Evolutionary conservation across 2,113 vertebrate genomes (phyloP), one percentile per base, ranked within the genome.

Genomic region (Acrocephalus kingi): DNA sequence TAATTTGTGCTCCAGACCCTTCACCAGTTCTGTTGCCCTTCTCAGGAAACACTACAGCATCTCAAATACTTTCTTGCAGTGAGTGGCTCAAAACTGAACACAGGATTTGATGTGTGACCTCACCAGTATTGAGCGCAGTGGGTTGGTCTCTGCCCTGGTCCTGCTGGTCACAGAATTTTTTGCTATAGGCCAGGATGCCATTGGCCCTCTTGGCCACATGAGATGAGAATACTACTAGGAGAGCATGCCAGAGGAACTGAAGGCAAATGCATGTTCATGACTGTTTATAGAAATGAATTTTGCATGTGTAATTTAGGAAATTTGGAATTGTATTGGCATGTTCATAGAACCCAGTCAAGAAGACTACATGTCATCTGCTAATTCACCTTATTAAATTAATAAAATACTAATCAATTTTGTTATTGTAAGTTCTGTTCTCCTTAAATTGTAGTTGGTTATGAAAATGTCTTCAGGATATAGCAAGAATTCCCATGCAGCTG

Each of bases 81-180:
- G 20, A 61, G 24, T 15, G 4, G 2, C 16, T n/a, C 16, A 41
- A 82, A 82, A 46, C 19, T 46, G 15, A 61, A 10, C 11, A 15
- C 5, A 54, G 21, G 7, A 35, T 46, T 35, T 20, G 21, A 61
- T 20, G 3, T 35, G 24, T 15, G 24, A 13, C 46, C 28, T 54
- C 46, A 54, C 3, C 14, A 30, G 11, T 31, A 17, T 9, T 0
- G 0, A 75, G 24, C 22, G 11, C 13, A 75, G n/a, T 16, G 39
- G 39, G 30, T 25, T 15, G 7, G 9, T 46, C 20, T 17, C 46
- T 74, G 28, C 13, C 23, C 24, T 48, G 25, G 16, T 48, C 21
- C 21, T 27, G 3, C 10, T 48, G 39, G 14, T 30, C 41, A 11
- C 17, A 30, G 11, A 62, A 31, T 5, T 41, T 68, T 83, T 61